A percentile compares a stretch with the other conserved stretches of the same genome.
These are phyloP conservation scores for Xanthia togata DNA, from an alignment of 2,888 invertebrate species.

Conservation along the genomic window DNA sequence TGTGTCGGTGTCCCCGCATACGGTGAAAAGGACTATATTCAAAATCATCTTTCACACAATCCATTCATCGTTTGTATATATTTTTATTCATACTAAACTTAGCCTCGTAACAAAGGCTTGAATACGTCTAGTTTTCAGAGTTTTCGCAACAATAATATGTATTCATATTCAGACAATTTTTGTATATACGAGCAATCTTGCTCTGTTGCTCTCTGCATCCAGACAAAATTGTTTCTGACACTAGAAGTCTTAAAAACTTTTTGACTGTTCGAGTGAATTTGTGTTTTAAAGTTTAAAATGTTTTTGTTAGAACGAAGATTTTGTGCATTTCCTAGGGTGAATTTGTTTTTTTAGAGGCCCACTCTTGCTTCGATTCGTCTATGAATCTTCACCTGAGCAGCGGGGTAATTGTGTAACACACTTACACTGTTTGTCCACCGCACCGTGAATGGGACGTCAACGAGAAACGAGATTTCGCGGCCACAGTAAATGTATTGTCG, in stretches of 20 bases:
- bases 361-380: not conserved
- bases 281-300: constrained; percentile 13
- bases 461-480: too few species aligned
- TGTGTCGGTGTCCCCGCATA: too few species aligned
- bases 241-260: constrained; percentile 13
- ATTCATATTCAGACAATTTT: constrained; percentile 18
- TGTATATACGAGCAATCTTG: constrained; percentile 25
- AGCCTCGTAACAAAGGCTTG: not conserved
- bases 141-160: constrained; percentile 5
- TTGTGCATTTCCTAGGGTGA: not conserved
- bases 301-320: not conserved
- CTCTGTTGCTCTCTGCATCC: not conserved
- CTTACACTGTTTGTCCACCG: too few species aligned
- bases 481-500: too few species aligned
- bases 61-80: too few species aligned
- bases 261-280: constrained; percentile 1
- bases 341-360: too few species aligned
- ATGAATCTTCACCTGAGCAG: not conserved
- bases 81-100: not conserved
- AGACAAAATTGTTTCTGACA: constrained; percentile 43
- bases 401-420: too few species aligned
- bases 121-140: constrained; percentile 3
- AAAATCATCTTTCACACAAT: not conserved
- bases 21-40: too few species aligned
- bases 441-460: too few species aligned